A percentile compares a stretch with the other conserved stretches of the same genome.
Evolutionary conservation across 1,140 invertebrate genomes (phyloP).

Genomic region (Cydia amplana): DNA sequence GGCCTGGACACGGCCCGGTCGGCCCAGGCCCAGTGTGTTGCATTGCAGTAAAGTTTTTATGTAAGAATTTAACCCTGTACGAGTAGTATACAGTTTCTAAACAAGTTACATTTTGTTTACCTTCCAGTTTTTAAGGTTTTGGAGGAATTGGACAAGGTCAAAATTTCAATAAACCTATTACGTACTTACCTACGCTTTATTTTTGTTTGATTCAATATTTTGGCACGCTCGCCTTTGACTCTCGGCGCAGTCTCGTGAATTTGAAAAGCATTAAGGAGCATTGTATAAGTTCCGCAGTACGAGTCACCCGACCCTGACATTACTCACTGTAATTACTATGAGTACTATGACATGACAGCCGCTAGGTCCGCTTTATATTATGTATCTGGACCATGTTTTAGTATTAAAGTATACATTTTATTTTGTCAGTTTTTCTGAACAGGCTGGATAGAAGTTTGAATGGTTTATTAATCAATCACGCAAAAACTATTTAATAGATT

Average conservation of each 20-base stretch:
- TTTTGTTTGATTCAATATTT: neutral
- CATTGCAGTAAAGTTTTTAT: no score
- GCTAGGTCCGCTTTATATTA: slow-evolving; percentile 19
- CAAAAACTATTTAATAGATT: no score
- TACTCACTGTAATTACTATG: neutral
- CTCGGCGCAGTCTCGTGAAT: neutral
- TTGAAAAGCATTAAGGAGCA: slow-evolving; percentile 9
- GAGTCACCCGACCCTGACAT: slow-evolving; percentile 17
- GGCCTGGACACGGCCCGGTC: no score
- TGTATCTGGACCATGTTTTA: slow-evolving; percentile 22
- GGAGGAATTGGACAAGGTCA: no score
- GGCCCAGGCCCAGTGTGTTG: no score
- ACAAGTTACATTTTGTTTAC: no score
- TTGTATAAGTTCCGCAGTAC: neutral
- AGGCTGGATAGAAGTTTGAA: no score
- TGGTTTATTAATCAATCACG: no score
- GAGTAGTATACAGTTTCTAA: no score
- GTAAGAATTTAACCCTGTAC: no score
- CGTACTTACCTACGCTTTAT: neutral
- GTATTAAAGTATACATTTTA: neutral
- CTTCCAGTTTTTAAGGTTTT: no score
- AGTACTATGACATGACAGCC: slow-evolving; percentile 30
- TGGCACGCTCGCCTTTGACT: neutral
- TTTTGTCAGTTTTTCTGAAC: neutral
- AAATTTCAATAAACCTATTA: no score